A percentile compares a stretch with the other conserved stretches of the same genome.
Evolutionary conservation across 2,888 invertebrate species (phyloP).

Genomic region (Archips crataeganus): DNA sequence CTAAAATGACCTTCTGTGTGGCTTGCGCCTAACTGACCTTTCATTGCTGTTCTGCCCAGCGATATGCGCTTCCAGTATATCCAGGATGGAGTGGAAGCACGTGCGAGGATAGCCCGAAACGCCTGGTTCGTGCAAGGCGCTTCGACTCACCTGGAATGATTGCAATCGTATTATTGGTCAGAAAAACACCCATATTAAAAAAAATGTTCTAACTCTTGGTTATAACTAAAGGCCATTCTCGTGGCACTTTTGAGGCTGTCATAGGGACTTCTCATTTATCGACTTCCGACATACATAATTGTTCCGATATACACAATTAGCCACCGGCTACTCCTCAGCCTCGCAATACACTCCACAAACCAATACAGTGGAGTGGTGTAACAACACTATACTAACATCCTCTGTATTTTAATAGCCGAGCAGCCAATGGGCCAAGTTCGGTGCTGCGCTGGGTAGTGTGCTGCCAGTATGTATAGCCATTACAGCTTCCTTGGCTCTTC

Average conservation of each 20-base stretch:
- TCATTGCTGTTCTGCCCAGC: conserved; percentile 68
- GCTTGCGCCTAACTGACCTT: conserved; percentile 50
- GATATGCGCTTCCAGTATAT: conserved; percentile 88
- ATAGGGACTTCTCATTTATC: too few relatives aligned
- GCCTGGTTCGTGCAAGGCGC: conserved; percentile 92
- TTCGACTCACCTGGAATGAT: conserved; percentile 88
- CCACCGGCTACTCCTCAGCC: too few relatives aligned
- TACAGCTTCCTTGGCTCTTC: conserved; percentile 89
- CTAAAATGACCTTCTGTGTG: too few relatives aligned
- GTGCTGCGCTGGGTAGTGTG: too few relatives aligned
- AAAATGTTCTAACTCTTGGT: too few relatives aligned
- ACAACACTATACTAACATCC: too few relatives aligned
- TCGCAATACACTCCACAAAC: conserved; percentile 71
- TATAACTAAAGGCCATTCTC: too few relatives aligned
- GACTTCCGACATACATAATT: too few relatives aligned
- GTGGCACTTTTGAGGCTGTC: too few relatives aligned
- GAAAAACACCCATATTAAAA: neutral
- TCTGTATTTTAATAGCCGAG: conserved; percentile 86
- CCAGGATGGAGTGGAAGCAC: conserved; percentile 91
- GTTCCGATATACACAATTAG: too few relatives aligned
- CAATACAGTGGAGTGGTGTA: too few relatives aligned
- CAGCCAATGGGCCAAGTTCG: conserved; percentile 59
- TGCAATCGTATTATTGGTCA: neutral
- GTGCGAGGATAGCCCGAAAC: conserved; percentile 90
- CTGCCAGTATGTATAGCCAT: conserved; percentile 85